Percentiles rank a stretch among this genome's conserved stretches.
phyloP scores from a whole-genome alignment of 1,140 invertebrate species.

The Myzus persicae region DNA sequence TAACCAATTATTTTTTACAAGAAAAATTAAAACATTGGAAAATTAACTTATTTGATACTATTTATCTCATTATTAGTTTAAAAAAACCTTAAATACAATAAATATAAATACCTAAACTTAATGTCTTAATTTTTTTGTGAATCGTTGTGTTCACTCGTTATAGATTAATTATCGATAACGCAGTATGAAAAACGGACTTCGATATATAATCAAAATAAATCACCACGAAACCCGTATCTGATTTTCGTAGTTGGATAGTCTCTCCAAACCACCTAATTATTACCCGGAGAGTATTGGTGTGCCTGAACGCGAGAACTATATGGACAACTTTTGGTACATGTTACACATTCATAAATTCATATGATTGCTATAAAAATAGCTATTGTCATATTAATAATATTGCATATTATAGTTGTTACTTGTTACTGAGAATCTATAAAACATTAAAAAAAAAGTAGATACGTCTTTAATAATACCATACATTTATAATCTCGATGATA shows the following conservation, averaged over 20 bases:
- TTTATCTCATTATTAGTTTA: not conserved
- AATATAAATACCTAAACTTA: not conserved
- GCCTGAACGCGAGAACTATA: too few species aligned
- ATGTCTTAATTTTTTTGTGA: not conserved
- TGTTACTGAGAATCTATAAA: too few species aligned
- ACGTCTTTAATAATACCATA: not conserved
- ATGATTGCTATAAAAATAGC: not conserved
- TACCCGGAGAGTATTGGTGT: not conserved
- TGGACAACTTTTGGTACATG: not conserved
- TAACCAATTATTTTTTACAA: not conserved
- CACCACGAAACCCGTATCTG: not conserved
- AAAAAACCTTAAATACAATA: not conserved
- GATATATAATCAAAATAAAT: not conserved
- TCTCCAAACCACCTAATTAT: not conserved
- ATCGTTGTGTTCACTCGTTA: not conserved
- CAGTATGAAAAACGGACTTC: not conserved
- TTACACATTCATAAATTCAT: not conserved
- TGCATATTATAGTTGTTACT: too few species aligned
- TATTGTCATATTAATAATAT: too few species aligned
- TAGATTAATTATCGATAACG: not conserved
- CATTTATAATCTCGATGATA: not conserved
- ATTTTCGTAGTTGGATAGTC: not conserved
- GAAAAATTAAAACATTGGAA: not conserved
- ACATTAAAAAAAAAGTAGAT: too few species aligned
- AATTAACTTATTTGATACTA: not conserved